Conservation (phyloP, 2,113 vertebrate species). For the Tupaia chinensis region DNA sequence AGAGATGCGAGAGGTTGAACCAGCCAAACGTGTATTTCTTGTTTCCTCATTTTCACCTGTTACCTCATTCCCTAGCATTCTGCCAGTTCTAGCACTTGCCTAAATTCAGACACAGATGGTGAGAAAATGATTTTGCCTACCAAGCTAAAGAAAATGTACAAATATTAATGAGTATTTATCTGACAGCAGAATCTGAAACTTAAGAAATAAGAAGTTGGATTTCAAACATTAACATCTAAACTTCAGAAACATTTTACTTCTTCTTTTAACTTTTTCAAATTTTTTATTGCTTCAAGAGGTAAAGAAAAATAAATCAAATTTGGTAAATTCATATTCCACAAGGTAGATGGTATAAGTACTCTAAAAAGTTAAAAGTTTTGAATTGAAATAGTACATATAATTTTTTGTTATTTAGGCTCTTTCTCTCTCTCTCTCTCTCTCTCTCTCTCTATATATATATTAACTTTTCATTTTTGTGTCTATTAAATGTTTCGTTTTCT, state of each 20-base stretch:
- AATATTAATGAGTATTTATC: constrained; percentile 54
- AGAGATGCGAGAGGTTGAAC: background rate
- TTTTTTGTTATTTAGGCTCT: no score
- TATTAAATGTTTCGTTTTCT: no score
- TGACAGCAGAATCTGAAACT: constrained; percentile 30
- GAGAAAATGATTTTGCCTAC: constrained; percentile 41
- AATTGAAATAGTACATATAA: no score
- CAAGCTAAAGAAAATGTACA: background rate
- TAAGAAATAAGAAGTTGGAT: background rate
- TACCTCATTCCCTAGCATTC: background rate
- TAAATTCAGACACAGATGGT: constrained; percentile 46
- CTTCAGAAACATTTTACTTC: background rate
- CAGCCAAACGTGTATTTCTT: background rate
- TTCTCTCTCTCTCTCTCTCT: no score
- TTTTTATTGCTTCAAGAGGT: no score
- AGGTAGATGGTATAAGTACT: no score
- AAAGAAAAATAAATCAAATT: no score
- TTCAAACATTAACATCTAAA: constrained; percentile 33
- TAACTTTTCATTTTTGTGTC: no score
- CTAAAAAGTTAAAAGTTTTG: no score
- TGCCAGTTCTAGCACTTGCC: background rate
- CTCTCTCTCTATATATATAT: no score
- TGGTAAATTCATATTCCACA: no score
- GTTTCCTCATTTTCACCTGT: constrained; percentile 22
- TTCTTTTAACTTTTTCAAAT: no score